Percentiles rank a stretch among this genome's conserved stretches.
These are phyloP conservation scores for Oreochromis aureus DNA, from an alignment of 2,113 vertebrate species.

Conservation along the genomic window DNA sequence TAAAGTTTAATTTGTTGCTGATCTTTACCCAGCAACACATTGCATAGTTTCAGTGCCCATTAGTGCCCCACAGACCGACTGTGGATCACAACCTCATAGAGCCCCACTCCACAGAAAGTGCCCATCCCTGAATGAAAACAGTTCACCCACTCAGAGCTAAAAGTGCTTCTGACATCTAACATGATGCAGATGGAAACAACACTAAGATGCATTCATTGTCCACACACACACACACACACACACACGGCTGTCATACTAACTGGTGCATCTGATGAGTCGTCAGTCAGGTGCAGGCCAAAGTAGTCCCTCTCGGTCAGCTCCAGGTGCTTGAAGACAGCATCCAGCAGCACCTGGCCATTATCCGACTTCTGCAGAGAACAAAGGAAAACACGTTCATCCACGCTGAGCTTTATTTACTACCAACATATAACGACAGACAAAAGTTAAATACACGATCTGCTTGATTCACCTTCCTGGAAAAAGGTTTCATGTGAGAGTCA, in stretches of 20 bases:
- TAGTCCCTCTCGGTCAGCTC: conserved; percentile 98
- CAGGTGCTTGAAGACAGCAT: conserved; percentile 92
- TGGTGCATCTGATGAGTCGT: conserved; percentile 89
- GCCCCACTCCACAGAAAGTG: neutral
- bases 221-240: neutral
- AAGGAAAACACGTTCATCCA: neutral
- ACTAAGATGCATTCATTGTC: neutral
- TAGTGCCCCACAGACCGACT: neutral
- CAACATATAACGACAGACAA: neutral
- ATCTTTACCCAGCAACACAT: neutral
- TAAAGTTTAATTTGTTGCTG: neutral
- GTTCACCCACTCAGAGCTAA: neutral
- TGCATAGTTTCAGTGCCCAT: neutral
- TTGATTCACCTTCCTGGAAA: neutral
- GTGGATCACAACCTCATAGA: neutral
- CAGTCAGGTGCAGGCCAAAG: conserved; percentile 93
- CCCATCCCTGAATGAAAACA: neutral
- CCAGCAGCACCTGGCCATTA: conserved; percentile 91
- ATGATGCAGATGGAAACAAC: neutral
- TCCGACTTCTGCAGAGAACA: conserved; percentile 83
- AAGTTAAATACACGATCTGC: neutral
- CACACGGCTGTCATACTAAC: conserved; percentile 70
- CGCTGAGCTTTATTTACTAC: neutral
- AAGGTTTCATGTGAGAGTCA: neutral
- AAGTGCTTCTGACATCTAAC: neutral